phyloP scores from a whole-genome alignment of 2,888 invertebrate species.

The Zeuzera pyrina region DNA sequence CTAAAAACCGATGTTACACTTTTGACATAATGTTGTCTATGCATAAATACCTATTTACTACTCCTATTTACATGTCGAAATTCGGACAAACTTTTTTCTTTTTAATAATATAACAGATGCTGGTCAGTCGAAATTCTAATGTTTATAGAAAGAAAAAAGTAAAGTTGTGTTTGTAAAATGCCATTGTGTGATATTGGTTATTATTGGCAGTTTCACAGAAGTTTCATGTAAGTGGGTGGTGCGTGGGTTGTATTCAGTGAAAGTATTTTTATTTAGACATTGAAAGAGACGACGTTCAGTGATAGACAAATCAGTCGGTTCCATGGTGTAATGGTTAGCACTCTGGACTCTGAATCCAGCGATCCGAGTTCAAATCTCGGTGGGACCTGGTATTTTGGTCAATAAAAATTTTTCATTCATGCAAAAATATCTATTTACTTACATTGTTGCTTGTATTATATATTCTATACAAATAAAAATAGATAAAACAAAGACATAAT shows the following conservation, averaged over 20 bases:
- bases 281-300: constrained; percentile 3
- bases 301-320: background rate
- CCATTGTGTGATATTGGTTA: no score
- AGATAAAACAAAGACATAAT: no score
- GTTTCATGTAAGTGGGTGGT: no score
- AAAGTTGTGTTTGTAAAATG: no score
- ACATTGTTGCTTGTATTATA: no score
- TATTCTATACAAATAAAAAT: no score
- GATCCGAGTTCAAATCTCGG: constrained; percentile 79
- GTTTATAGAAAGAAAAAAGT: no score
- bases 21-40: constrained; percentile 12
- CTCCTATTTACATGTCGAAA: constrained; percentile 1
- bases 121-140: no score
- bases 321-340: constrained; percentile 41
- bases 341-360: constrained; percentile 78
- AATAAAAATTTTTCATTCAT: no score
- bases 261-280: background rate
- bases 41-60: background rate
- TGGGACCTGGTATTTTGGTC: constrained; percentile 53
- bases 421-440: no score
- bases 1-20: constrained; percentile 21
- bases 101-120: background rate
- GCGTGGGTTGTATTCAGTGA: no score
- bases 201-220: no score
- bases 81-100: background rate